Percentiles rank a stretch among this genome's conserved stretches.
Evolutionary conservation across 1,140 invertebrate species (phyloP).

Genomic region (Reticulitermes speratus): DNA sequence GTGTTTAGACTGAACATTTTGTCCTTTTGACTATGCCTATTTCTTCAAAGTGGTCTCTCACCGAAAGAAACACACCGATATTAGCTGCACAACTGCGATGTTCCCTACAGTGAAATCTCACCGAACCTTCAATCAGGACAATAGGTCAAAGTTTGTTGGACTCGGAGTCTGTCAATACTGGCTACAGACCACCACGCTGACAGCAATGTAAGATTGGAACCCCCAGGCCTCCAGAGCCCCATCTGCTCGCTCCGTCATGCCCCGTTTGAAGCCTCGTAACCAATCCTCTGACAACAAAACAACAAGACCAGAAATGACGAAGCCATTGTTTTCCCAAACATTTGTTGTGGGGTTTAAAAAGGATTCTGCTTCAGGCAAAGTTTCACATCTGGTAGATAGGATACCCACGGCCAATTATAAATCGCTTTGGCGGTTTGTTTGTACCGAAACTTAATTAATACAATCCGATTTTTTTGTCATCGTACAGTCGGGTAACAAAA

Average conservation of each 20-base stretch:
- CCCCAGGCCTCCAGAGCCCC: background rate
- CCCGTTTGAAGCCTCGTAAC: background rate
- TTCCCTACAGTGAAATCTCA: too few species aligned
- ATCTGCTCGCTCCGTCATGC: background rate
- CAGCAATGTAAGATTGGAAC: background rate
- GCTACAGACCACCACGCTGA: background rate
- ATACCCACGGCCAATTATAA: background rate
- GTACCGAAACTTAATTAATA: background rate
- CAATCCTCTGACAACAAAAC: background rate
- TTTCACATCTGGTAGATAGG: background rate
- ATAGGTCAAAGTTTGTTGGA: background rate
- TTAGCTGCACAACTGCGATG: too few species aligned
- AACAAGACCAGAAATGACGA: background rate
- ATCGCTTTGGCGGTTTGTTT: background rate
- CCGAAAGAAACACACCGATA: too few species aligned
- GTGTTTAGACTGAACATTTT: too few species aligned
- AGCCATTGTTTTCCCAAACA: slow-evolving; percentile 11
- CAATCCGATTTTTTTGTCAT: background rate
- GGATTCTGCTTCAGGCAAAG: background rate
- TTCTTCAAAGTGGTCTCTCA: too few species aligned
- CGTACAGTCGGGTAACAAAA: background rate
- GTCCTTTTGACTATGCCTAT: too few species aligned
- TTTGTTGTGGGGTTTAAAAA: background rate
- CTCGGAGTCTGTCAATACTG: background rate
- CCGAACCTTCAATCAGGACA: background rate